Percentiles rank a stretch among this genome's conserved stretches.
phyloP scores from a whole-genome alignment of 2,888 invertebrate species.

The Melanargia galathea region DNA sequence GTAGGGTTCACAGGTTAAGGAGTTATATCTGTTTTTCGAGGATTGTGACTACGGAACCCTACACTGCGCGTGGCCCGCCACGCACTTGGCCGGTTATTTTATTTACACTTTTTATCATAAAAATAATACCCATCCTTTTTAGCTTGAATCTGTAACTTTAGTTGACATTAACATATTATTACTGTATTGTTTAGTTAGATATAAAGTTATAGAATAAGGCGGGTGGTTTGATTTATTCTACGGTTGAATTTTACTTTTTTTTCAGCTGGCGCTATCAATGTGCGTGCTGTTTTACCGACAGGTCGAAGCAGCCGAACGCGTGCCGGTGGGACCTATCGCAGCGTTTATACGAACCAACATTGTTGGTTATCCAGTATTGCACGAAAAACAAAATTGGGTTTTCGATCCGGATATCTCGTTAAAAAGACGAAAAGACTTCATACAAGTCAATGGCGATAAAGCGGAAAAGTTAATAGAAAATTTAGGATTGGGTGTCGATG shows the following conservation, averaged over 20 bases:
- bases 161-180: no score
- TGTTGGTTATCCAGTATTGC: conserved; percentile 83
- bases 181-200: no score
- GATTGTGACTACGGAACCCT: no score
- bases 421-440: conserved; percentile 82
- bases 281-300: conserved; percentile 52
- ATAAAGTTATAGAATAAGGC: no score
- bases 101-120: no score
- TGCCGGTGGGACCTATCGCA: conserved; percentile 57
- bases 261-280: conserved; percentile 57
- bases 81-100: no score
- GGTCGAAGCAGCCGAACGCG: conserved; percentile 40
- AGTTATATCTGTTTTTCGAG: no score
- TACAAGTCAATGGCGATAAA: conserved; percentile 83
- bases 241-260: conserved; percentile 35
- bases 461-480: conserved; percentile 85
- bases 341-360: conserved; percentile 76
- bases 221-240: no score
- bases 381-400: conserved; percentile 81
- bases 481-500: conserved; percentile 85
- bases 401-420: conserved; percentile 85
- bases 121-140: no score
- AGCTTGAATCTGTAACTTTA: no score
- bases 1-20: no score
- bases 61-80: no score